These are phyloP conservation scores for Aythya baeri DNA, from an alignment of 2,113 vertebrate genomes.

Conservation along the genomic window DNA sequence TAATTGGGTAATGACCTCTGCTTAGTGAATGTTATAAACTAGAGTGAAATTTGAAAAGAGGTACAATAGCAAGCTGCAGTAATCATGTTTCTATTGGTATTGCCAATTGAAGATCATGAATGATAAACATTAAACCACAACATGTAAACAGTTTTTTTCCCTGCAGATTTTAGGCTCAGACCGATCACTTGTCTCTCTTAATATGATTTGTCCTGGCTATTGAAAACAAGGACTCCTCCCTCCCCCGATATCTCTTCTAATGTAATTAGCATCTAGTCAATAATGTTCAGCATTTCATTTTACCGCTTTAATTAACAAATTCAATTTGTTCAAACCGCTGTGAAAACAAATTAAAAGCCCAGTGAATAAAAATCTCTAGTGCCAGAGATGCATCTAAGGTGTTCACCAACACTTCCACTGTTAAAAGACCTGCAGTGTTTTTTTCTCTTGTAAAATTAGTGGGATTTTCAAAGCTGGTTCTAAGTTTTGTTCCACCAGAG, in stretches of 20 bases:
- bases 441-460: neutral
- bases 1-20: slow-evolving; percentile 73
- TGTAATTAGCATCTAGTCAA: slow-evolving; percentile 99
- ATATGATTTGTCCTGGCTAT: slow-evolving; percentile 92
- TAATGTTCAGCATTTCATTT: slow-evolving; percentile 99
- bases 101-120: slow-evolving; percentile 73
- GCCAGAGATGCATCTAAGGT: slow-evolving; percentile 87
- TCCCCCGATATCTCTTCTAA: slow-evolving; percentile 90
- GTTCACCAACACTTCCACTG: slow-evolving; percentile 84
- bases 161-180: slow-evolving; percentile 77
- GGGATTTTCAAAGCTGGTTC: neutral
- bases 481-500: neutral
- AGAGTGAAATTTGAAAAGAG: slow-evolving; percentile 67
- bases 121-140: slow-evolving; percentile 76
- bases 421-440: slow-evolving; percentile 51
- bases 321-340: slow-evolving; percentile 98
- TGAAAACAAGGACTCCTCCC: slow-evolving; percentile 87
- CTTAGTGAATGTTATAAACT: slow-evolving; percentile 66
- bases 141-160: slow-evolving; percentile 75
- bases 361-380: slow-evolving; percentile 89
- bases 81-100: slow-evolving; percentile 74
- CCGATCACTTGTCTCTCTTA: slow-evolving; percentile 82
- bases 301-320: slow-evolving; percentile 99
- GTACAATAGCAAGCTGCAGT: slow-evolving; percentile 62
- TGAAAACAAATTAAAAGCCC: slow-evolving; percentile 99